Evolutionary conservation across 2,797 vertebrate species (phyloP).

Genomic region (Sebastes minor): DNA sequence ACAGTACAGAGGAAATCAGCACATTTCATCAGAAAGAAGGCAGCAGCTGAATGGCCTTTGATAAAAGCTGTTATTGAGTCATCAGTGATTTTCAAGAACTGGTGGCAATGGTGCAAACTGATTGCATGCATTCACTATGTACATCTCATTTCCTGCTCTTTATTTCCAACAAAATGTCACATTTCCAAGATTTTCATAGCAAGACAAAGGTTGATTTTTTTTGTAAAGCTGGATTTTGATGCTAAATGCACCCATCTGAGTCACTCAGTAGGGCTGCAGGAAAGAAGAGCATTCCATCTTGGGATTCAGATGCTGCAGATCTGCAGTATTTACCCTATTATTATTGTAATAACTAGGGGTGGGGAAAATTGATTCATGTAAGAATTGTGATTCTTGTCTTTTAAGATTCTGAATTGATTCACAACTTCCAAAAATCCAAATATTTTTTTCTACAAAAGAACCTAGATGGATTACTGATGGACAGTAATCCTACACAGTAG

Average conservation of each 20-base stretch:
- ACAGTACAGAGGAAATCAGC: conserved; percentile 66
- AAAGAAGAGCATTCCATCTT: conserved; percentile 10
- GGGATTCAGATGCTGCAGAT: not conserved
- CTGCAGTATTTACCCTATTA: conserved; percentile 4
- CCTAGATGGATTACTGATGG: not conserved
- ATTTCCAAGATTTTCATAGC: conserved; percentile 49
- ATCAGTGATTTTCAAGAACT: conserved; percentile 66
- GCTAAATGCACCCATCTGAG: conserved; percentile 27
- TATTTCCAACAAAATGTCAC: conserved; percentile 57
- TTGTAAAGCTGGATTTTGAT: conserved; percentile 25
- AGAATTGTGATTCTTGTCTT: not conserved
- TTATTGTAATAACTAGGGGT: not conserved
- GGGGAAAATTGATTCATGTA: not conserved
- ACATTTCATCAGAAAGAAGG: conserved; percentile 68
- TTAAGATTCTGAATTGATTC: not conserved
- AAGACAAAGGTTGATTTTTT: not conserved
- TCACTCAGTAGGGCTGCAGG: conserved; percentile 1
- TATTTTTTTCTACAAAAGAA: not conserved
- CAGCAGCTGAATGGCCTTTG: conserved; percentile 66
- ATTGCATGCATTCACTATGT: conserved; percentile 75
- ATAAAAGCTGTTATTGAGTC: conserved; percentile 72
- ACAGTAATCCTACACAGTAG: not conserved
- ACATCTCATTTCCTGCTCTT: conserved; percentile 72
- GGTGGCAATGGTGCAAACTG: conserved; percentile 54
- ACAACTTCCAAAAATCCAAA: not conserved